Evolutionary conservation across 2,113 vertebrate species (phyloP).

Genomic region (Puntigrus tetrazona): DNA sequence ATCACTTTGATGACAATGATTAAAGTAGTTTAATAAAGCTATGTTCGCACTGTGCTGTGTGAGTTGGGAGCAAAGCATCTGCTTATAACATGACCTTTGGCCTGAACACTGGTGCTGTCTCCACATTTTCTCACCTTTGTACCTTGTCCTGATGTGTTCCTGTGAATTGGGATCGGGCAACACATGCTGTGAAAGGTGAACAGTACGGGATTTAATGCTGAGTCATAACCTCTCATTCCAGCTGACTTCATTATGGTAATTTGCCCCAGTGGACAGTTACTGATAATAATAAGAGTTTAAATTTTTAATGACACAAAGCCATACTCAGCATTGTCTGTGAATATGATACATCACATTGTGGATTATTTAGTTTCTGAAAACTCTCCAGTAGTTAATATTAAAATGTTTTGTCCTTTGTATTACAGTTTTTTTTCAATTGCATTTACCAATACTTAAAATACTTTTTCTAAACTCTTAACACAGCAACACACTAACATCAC

Average conservation of each 20-base stretch:
- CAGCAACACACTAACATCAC: too few relatives aligned
- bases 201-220: conserved; percentile 8
- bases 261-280: neutral
- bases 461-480: too few relatives aligned
- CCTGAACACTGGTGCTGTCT: neutral
- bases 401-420: too few relatives aligned
- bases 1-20: conserved; percentile 12
- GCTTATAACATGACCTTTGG: conserved; percentile 21
- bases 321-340: conserved; percentile 15
- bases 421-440: too few relatives aligned
- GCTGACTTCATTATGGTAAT: neutral
- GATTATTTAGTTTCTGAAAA: neutral
- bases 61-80: conserved; percentile 30
- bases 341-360: neutral
- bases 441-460: too few relatives aligned
- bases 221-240: neutral
- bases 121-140: neutral
- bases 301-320: conserved; percentile 11
- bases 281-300: conserved; percentile 32
- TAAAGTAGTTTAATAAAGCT: conserved; percentile 17
- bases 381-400: neutral
- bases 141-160: conserved; percentile 1
- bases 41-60: neutral
- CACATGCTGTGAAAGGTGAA: neutral
- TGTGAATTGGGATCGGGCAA: neutral